Conservation (phyloP, 2,113 vertebrate genomes). For the Tyto alba region DNA sequence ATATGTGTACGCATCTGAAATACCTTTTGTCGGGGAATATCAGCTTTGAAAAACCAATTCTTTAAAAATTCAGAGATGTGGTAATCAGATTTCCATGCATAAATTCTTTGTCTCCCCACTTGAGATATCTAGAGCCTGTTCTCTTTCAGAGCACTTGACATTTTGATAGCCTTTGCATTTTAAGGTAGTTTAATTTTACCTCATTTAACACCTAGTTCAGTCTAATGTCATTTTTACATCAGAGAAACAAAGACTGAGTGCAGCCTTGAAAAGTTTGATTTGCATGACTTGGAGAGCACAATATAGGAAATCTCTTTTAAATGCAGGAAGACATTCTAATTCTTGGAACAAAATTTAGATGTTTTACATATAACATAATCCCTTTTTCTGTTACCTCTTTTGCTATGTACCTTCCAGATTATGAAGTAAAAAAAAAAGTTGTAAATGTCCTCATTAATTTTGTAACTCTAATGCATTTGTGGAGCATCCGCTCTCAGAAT, state of each 20-base stretch:
- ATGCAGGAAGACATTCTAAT: background rate
- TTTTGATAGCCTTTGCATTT: constrained; percentile 32
- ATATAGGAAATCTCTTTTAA: background rate
- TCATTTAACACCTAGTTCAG: background rate
- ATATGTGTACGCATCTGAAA: background rate
- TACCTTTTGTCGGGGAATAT: background rate
- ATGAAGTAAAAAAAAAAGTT: background rate
- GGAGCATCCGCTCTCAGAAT: background rate
- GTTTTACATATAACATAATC: background rate
- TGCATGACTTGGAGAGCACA: background rate
- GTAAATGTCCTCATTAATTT: background rate
- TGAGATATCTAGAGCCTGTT: background rate
- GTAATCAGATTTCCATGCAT: background rate
- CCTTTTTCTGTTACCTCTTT: background rate
- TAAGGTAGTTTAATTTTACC: background rate
- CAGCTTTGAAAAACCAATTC: background rate
- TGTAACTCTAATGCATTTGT: background rate
- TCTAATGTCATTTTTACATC: background rate
- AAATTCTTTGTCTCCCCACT: background rate
- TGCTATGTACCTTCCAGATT: background rate
- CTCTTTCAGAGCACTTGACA: constrained; percentile 22
- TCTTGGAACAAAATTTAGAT: background rate
- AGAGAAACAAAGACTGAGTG: background rate
- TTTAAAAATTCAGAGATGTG: background rate
- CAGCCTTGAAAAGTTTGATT: background rate